These are phyloP conservation scores for Sarcophaga caerulescens DNA, from an alignment of 2,888 invertebrate genomes.

Conservation along the genomic window DNA sequence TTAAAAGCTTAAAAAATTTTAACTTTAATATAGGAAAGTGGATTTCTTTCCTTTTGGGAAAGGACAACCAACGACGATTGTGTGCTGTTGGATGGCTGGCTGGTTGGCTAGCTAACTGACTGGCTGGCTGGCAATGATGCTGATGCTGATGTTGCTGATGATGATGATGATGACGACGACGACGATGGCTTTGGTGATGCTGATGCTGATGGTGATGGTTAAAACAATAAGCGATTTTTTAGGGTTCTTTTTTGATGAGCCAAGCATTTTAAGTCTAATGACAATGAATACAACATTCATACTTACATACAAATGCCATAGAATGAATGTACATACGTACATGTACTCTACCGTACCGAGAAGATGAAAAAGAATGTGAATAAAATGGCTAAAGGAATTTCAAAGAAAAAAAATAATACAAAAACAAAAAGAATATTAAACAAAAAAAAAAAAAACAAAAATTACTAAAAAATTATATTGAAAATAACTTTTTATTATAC, in stretches of 20 bases:
- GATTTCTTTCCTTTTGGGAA: conserved; percentile 69
- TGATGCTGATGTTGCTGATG: neutral
- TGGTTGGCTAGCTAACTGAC: too few relatives aligned
- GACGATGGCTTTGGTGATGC: conserved; percentile 17
- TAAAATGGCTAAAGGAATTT: conserved; percentile 47
- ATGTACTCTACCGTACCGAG: neutral
- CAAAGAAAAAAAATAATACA: conserved; percentile 24
- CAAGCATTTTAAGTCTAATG: conserved; percentile 59
- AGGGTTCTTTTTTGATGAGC: conserved; percentile 52
- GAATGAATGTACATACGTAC: too few relatives aligned
- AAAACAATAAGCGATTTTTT: conserved; percentile 54
- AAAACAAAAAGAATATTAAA: conserved; percentile 10
- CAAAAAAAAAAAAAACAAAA: neutral
- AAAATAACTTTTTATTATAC: conserved; percentile 36
- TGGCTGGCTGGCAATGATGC: neutral
- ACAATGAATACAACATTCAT: conserved; percentile 37
- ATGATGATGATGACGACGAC: neutral
- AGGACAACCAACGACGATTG: conserved; percentile 54
- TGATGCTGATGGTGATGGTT: conserved; percentile 45
- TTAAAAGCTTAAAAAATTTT: conserved; percentile 77
- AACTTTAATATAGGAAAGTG: conserved; percentile 76
- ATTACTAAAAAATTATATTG: conserved; percentile 17
- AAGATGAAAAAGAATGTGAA: conserved; percentile 27
- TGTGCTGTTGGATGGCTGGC: neutral
- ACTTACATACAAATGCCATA: neutral